These are phyloP conservation scores for Frieseomelitta varia DNA, from an alignment of 1,140 invertebrate species.

Conservation along the genomic window DNA sequence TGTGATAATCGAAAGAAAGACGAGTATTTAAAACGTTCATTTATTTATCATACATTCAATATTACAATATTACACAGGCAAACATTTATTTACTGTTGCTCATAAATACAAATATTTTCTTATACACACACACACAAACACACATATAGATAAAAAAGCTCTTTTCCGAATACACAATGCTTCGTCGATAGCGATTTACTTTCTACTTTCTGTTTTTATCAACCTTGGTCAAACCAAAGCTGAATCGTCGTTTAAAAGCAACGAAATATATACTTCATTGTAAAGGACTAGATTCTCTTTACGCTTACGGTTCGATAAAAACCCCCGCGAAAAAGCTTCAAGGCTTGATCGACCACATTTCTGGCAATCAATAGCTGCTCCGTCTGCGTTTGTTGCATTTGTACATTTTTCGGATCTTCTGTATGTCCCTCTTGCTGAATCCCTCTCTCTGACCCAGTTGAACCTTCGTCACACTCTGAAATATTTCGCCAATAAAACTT, in stretches of 20 bases:
- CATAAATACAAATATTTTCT: neutral
- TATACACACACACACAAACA: neutral
- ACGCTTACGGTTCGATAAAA: neutral
- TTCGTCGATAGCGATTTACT: neutral
- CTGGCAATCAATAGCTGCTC: conserved; percentile 42
- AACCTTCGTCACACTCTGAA: conserved; percentile 57
- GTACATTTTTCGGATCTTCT: conserved; percentile 90
- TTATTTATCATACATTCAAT: conserved; percentile 16
- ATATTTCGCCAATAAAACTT: conserved; percentile 63
- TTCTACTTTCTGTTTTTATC: neutral
- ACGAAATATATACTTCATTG: conserved; percentile 8
- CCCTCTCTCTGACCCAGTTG: conserved; percentile 86
- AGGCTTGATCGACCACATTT: neutral
- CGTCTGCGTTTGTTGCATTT: conserved; percentile 83
- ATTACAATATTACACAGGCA: neutral
- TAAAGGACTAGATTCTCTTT: conserved; percentile 36
- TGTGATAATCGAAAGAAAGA: too few species aligned
- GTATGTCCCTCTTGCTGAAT: conserved; percentile 87
- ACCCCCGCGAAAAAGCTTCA: neutral
- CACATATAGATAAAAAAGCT: neutral
- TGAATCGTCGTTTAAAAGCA: neutral
- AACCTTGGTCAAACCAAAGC: neutral
- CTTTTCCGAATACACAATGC: neutral
- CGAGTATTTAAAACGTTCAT: neutral
- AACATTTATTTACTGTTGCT: neutral